Evolutionary conservation across 2,113 vertebrate genomes (phyloP).

Genomic region (Tylochromis polylepis): DNA sequence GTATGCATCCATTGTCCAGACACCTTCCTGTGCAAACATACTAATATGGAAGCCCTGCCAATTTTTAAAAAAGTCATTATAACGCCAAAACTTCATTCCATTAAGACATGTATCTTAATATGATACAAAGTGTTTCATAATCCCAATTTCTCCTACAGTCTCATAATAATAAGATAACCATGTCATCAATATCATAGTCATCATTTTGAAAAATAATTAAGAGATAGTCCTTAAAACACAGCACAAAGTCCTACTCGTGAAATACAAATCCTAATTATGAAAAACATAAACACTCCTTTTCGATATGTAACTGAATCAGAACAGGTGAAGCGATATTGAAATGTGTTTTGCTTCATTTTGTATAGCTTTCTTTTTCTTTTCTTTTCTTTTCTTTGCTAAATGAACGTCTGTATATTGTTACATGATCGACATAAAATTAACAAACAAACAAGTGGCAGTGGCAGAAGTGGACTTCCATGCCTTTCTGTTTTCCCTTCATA

Average conservation of each 20-base stretch:
- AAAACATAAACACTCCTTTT: not conserved
- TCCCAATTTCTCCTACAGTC: not conserved
- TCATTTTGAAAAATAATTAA: not conserved
- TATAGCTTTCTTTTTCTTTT: not conserved
- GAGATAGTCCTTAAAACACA: accelerated
- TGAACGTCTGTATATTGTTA: not conserved
- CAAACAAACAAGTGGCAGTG: not conserved
- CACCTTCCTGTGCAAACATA: accelerated
- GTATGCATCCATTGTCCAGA: not conserved
- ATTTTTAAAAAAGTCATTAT: accelerated
- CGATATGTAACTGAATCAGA: not conserved
- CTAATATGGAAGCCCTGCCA: not conserved
- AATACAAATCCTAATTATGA: too few relatives aligned
- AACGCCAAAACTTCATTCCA: too few relatives aligned
- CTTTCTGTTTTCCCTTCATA: not conserved
- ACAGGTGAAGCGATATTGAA: accelerated
- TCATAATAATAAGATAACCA: too few relatives aligned
- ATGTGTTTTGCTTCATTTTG: not conserved
- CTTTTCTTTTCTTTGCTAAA: not conserved
- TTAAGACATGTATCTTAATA: not conserved
- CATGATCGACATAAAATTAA: not conserved
- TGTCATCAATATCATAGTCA: not conserved
- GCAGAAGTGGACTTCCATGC: not conserved
- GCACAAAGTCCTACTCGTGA: not conserved
- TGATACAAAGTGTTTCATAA: not conserved